A percentile compares a stretch with the other conserved stretches of the same genome.
Evolutionary conservation across 2,888 invertebrate species (phyloP).

Genomic region (Dioctria linearis): DNA sequence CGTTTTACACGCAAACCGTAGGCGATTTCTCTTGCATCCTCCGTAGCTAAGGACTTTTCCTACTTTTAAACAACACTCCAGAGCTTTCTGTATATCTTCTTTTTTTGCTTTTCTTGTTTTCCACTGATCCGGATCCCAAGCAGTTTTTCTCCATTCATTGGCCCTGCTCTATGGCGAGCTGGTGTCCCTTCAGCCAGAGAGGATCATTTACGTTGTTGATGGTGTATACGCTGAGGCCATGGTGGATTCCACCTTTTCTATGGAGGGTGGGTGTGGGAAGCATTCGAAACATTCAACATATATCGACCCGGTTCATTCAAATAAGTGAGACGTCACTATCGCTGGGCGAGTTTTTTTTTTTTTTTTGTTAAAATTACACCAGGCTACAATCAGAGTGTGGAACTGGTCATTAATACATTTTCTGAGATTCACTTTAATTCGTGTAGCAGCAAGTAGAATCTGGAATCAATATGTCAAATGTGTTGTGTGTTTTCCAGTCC

Average conservation of each 20-base stretch:
- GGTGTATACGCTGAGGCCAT: neutral
- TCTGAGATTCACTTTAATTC: too few relatives aligned
- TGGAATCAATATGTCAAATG: too few relatives aligned
- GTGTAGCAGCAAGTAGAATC: too few relatives aligned
- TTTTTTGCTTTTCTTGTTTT: slow-evolving; percentile 7
- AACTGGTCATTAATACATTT: too few relatives aligned
- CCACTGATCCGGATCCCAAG: neutral
- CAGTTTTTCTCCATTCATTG: slow-evolving; percentile 18
- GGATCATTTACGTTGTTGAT: slow-evolving; percentile 17
- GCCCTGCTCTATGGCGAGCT: neutral
- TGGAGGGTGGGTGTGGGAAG: neutral
- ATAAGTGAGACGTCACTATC: neutral
- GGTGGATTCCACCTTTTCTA: neutral
- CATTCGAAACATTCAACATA: slow-evolving; percentile 2
- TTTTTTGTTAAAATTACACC: too few relatives aligned
- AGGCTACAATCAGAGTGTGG: too few relatives aligned
- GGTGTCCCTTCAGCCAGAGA: neutral
- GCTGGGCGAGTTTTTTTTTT: too few relatives aligned
- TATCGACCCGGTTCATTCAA: neutral
- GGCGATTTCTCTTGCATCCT: slow-evolving; percentile 48
- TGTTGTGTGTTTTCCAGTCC: too few relatives aligned
- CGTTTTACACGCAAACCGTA: slow-evolving; percentile 54
- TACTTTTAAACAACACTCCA: slow-evolving; percentile 50
- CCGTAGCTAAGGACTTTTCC: slow-evolving; percentile 6
- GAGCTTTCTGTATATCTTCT: slow-evolving; percentile 41